phyloP scores from a whole-genome alignment of 2,888 invertebrate species.

The Colostygia pectinataria region DNA sequence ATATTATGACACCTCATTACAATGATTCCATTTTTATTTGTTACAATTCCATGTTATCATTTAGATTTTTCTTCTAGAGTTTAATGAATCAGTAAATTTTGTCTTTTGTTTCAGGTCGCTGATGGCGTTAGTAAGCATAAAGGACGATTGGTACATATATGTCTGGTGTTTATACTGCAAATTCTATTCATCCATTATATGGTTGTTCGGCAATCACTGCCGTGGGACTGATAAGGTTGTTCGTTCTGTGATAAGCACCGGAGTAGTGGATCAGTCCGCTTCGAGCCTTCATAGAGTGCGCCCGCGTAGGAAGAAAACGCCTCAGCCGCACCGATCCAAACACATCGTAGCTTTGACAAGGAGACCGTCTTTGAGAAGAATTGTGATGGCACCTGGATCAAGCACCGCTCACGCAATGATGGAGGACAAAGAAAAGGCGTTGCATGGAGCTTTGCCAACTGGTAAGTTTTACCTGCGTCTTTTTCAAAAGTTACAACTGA shows the following conservation, averaged over 20 bases:
- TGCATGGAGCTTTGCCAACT: slow-evolving; percentile 61
- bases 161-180: slow-evolving; percentile 74
- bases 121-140: slow-evolving; percentile 74
- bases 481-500: too few relatives aligned
- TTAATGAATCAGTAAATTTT: not conserved
- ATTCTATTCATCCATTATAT: slow-evolving; percentile 71
- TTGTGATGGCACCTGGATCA: slow-evolving; percentile 83
- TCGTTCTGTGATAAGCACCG: slow-evolving; percentile 73
- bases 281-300: slow-evolving; percentile 74
- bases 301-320: slow-evolving; percentile 70
- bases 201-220: slow-evolving; percentile 76
- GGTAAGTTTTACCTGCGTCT: slow-evolving; percentile 45
- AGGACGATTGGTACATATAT: slow-evolving; percentile 69
- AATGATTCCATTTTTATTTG: too few relatives aligned
- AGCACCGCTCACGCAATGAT: slow-evolving; percentile 80
- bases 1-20: too few relatives aligned
- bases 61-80: too few relatives aligned
- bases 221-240: slow-evolving; percentile 75
- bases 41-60: too few relatives aligned
- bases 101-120: slow-evolving; percentile 69
- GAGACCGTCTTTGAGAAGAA: slow-evolving; percentile 73
- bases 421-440: slow-evolving; percentile 78
- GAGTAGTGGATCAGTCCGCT: slow-evolving; percentile 69
- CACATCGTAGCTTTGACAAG: slow-evolving; percentile 71
- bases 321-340: slow-evolving; percentile 63